phyloP scores from a whole-genome alignment of 2,113 vertebrate species.

The Lasiurus cinereus region DNA sequence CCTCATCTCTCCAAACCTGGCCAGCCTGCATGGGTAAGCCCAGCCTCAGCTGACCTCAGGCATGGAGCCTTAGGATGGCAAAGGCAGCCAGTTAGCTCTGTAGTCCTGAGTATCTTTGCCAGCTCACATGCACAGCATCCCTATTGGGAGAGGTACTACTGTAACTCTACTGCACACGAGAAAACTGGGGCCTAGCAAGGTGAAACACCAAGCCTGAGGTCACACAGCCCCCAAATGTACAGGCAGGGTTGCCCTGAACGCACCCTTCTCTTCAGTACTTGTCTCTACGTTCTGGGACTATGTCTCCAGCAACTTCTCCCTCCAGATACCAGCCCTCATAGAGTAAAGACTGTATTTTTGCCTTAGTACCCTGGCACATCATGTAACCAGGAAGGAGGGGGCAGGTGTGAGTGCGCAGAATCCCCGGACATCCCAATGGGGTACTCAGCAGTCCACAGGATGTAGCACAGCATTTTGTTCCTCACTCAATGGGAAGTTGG shows the following conservation, averaged over 20 bases:
- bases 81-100: not conserved
- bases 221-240: not conserved
- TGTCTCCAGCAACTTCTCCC: rapidly evolving
- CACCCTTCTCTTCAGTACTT: not conserved
- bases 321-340: not conserved
- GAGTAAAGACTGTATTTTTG: not conserved
- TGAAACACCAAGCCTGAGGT: not conserved
- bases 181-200: not conserved
- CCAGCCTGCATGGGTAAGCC: not conserved
- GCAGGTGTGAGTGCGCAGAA: not conserved
- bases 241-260: not conserved
- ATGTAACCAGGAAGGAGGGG: rapidly evolving
- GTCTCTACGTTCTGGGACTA: not conserved
- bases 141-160: not conserved
- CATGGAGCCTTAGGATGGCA: not conserved
- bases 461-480: rapidly evolving
- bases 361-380: not conserved
- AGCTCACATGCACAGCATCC: not conserved
- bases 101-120: not conserved
- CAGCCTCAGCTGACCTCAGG: not conserved
- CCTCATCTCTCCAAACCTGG: not conserved
- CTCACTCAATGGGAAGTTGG: not conserved
- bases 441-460: rapidly evolving
- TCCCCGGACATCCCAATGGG: rapidly evolving
- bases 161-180: not conserved